These are phyloP conservation scores for Gavialis gangeticus DNA, from an alignment of 2,113 vertebrate genomes.

Conservation along the genomic window DNA sequence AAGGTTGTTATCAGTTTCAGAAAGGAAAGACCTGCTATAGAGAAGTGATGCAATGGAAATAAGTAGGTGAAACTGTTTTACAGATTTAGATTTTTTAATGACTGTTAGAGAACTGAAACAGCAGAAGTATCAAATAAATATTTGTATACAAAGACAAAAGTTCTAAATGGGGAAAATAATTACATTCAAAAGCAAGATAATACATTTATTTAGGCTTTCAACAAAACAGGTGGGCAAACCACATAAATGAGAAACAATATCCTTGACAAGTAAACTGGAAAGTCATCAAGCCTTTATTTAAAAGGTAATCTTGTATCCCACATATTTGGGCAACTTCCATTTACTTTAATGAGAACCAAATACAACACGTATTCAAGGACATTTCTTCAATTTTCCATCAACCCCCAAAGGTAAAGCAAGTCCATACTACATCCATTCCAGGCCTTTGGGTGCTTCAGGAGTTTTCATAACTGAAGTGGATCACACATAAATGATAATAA, in stretches of 20 bases:
- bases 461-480: neutral
- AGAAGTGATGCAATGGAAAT: neutral
- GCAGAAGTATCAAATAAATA: neutral
- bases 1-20: accelerated
- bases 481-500: neutral
- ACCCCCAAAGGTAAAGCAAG: neutral
- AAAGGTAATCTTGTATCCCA: neutral
- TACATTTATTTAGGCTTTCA: neutral
- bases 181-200: neutral
- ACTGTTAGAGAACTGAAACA: neutral
- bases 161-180: neutral
- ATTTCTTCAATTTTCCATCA: neutral
- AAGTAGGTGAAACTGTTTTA: neutral
- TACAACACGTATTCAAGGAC: neutral
- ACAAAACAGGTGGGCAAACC: neutral
- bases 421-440: neutral
- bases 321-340: accelerated
- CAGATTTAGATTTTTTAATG: neutral
- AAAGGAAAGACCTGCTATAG: neutral
- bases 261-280: neutral
- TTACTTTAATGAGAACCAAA: neutral
- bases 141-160: neutral
- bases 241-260: neutral
- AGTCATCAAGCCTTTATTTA: neutral
- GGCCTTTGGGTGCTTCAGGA: neutral